Evolutionary conservation across 30 jellyfish, hydroid and myxozoan genomes (phyloP).

Genomic region (Sanderia malayensis): DNA sequence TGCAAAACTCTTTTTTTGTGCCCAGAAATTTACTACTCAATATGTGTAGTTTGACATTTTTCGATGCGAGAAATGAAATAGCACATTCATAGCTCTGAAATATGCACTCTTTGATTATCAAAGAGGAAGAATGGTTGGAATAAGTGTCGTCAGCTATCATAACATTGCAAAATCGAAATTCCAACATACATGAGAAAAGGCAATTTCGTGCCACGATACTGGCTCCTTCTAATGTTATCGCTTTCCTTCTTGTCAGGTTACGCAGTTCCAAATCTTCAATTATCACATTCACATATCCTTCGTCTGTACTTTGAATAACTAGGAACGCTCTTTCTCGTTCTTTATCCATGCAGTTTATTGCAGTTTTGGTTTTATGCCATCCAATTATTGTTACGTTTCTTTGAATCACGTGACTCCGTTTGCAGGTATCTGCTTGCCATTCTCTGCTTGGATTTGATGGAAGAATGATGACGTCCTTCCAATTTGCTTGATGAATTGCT

Average conservation of each 20-base stretch:
- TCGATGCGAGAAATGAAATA: not conserved
- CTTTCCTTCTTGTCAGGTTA: not conserved
- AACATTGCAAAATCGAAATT: no score
- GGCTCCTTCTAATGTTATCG: not conserved
- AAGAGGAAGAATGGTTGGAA: no score
- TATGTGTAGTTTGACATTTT: not conserved
- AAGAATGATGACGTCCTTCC: not conserved
- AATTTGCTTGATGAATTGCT: not conserved
- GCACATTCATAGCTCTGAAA: not conserved
- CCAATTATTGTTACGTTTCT: not conserved
- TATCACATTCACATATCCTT: not conserved
- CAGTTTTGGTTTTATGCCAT: not conserved
- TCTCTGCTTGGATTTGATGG: not conserved
- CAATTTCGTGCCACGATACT: not conserved
- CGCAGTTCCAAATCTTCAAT: not conserved
- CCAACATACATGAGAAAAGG: no score
- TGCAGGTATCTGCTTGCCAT: not conserved
- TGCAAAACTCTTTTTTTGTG: not conserved
- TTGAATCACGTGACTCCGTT: not conserved
- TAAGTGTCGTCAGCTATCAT: no score
- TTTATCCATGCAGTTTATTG: not conserved
- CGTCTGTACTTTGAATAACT: not conserved
- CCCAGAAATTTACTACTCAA: not conserved
- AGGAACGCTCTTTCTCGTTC: not conserved
- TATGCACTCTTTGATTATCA: not conserved